Percentiles rank a stretch among this genome's conserved stretches.
Conservation (phyloP, 2,797 vertebrate genomes). For the Clarias platycephalus region DNA sequence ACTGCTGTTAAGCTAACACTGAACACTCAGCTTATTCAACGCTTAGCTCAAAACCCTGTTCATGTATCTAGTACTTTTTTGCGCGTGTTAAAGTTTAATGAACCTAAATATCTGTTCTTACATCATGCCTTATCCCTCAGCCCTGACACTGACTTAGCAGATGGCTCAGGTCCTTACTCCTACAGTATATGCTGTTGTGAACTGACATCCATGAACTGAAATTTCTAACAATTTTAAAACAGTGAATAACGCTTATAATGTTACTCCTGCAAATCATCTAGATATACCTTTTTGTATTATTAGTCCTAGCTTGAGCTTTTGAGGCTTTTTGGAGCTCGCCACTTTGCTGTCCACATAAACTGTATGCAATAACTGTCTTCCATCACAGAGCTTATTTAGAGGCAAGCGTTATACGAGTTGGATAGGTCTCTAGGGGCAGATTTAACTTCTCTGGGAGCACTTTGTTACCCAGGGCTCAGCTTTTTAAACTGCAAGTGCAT, state of each 20-base stretch:
- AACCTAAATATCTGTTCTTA: no score
- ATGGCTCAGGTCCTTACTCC: background rate
- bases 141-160: background rate
- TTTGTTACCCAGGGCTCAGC: constrained; percentile 51
- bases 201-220: background rate
- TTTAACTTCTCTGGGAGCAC: constrained; percentile 54
- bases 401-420: constrained; percentile 67
- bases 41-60: no score
- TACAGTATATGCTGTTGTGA: background rate
- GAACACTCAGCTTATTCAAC: no score
- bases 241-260: background rate
- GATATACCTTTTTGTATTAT: constrained; percentile 28
- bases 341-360: constrained; percentile 69
- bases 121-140: no score
- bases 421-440: constrained; percentile 56
- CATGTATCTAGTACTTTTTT: no score
- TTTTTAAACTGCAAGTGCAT: constrained; percentile 52
- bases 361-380: constrained; percentile 72
- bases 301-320: constrained; percentile 27
- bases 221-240: background rate
- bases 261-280: background rate
- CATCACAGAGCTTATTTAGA: constrained; percentile 66
- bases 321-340: constrained; percentile 54
- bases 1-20: no score
- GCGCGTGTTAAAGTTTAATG: no score